These are phyloP conservation scores for Lepisosteus osseus DNA, from an alignment of 2,113 vertebrate genomes.

Conservation along the genomic window DNA sequence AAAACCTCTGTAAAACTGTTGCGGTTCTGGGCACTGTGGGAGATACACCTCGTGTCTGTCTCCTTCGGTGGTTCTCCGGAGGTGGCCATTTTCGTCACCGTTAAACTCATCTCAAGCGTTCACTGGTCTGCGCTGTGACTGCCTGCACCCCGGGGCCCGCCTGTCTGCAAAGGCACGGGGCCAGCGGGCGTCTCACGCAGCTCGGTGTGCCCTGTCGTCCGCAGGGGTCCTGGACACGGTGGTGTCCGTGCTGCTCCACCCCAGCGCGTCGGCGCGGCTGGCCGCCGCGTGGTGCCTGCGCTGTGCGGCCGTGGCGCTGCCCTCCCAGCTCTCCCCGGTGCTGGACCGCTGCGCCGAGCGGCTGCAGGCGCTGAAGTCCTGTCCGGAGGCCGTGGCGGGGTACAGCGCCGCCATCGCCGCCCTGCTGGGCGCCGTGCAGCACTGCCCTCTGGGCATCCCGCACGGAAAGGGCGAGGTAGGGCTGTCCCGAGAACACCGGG, in stretches of 20 bases:
- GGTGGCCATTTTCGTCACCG: no score
- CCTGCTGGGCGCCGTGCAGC: slow-evolving; percentile 80
- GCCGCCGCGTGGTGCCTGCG: slow-evolving; percentile 87
- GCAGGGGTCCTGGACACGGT: slow-evolving; percentile 82
- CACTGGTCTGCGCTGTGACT: no score
- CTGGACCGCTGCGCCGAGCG: slow-evolving; percentile 82
- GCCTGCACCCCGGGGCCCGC: no score
- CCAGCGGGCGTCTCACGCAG: no score
- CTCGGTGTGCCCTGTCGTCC: slow-evolving; percentile 7
- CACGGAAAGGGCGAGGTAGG: slow-evolving; percentile 85
- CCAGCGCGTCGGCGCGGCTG: slow-evolving; percentile 69
- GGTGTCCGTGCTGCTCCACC: slow-evolving; percentile 75
- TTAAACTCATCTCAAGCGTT: no score
- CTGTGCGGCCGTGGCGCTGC: slow-evolving; percentile 76
- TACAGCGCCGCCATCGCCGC: slow-evolving; percentile 85
- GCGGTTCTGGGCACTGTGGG: no score
- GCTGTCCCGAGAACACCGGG: no score
- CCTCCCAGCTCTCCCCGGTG: slow-evolving; percentile 70
- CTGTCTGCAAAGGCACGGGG: no score
- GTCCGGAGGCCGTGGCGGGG: slow-evolving; percentile 82
- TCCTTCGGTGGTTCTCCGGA: no score
- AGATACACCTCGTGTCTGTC: no score
- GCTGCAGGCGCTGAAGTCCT: slow-evolving; percentile 73
- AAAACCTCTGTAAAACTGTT: no score
- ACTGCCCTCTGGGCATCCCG: slow-evolving; percentile 85